phyloP scores from a whole-genome alignment of 1,140 invertebrate species.

The Macrosteles quadrilineatus region DNA sequence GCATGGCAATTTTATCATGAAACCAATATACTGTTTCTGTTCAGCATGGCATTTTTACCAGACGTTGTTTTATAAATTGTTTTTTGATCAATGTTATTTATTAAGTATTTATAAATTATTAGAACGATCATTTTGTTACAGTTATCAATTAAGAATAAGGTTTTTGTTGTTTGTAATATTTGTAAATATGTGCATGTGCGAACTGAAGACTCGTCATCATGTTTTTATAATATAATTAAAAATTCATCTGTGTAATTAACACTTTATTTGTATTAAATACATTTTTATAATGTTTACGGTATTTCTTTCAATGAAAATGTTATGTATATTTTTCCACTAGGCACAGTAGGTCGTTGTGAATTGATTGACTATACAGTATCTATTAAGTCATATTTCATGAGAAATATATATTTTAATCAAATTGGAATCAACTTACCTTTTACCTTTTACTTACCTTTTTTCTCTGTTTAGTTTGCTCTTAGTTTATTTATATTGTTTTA shows the following conservation, averaged over 20 bases:
- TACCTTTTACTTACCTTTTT: not conserved
- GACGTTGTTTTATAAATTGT: not conserved
- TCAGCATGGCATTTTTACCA: not conserved
- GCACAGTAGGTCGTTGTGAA: not conserved
- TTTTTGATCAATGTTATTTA: not conserved
- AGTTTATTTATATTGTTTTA: not conserved
- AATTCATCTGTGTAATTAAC: not conserved
- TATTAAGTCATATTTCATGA: not conserved
- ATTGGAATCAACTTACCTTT: not conserved
- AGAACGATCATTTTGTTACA: not conserved
- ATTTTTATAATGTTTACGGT: constrained; percentile 4
- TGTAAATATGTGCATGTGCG: not conserved
- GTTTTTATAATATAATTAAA: not conserved
- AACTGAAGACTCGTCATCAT: not conserved
- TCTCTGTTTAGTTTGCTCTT: not conserved
- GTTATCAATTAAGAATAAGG: not conserved
- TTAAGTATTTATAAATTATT: not conserved
- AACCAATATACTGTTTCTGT: not conserved
- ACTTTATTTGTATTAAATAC: not conserved
- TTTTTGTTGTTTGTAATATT: not conserved
- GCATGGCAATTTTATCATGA: not conserved
- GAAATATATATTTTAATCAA: constrained; percentile 22
- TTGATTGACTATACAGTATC: constrained; percentile 5
- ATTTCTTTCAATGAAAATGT: constrained; percentile 7
- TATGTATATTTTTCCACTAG: constrained; percentile 6